Base-by-base conservation (phyloP, 2,797 vertebrate genomes). In the Pelochelys cantorii region DNA sequence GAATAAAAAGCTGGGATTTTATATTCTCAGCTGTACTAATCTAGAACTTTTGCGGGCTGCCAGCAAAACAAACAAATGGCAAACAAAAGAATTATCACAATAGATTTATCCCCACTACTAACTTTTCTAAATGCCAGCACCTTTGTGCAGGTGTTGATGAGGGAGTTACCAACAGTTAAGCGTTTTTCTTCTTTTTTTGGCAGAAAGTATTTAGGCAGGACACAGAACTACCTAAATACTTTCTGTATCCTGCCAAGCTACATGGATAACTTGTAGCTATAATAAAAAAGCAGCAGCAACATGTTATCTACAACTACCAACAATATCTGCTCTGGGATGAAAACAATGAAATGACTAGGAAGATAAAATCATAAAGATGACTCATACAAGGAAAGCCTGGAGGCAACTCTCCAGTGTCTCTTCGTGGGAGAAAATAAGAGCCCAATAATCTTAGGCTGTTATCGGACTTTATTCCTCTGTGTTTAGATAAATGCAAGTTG, bases 1-100 rank as follows among this genome's bases (percentile, higher is more conserved):
- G 83, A 77, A 89, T 87, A 86, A 95, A 85, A 95, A 79, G 85
- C 62, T 81, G 48, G 55, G 81, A 95, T 96, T 95, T 95, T 84
- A 87, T 77, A 91, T 65, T 48, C 59, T 82, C 89, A 90, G 87
- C 71, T 90, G 31, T 74, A 54, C 62, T 29, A 87, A 48, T 81
- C 81, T 4, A 88, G 55, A 90, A 83, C 42, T 56, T 53, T 87
- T 86, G 23, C 3, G 84, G 55, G 79, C 23, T 20, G 89, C 87
- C 14, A 91, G 65, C 37, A 92, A 92, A 94, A 95, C 9, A 62
- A 15, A n/a, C 87, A 11, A 42, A 48, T 27, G 82, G 42, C 3
- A 81, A 31, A 2, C 1, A 56, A 59, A 75, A 85, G 79, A 3
- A 59, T 7, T 5, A 62, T 11, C 0, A 0, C 80, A 81, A 27